These are phyloP conservation scores for Argyrosomus japonicus DNA, from an alignment of 2,113 vertebrate genomes.

Conservation along the genomic window DNA sequence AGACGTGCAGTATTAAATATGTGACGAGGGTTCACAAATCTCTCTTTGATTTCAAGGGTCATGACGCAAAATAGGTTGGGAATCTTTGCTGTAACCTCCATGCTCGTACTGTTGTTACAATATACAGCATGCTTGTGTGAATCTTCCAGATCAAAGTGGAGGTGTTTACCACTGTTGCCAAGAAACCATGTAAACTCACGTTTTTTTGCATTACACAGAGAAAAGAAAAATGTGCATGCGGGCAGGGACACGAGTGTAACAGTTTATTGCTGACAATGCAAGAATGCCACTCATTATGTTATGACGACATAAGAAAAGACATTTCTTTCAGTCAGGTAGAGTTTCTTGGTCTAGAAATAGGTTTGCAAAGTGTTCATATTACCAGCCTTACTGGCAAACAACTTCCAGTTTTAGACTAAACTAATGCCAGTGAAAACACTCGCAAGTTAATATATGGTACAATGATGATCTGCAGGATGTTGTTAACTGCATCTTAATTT, in stretches of 20 bases:
- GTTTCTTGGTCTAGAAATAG: not conserved
- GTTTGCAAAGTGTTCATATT: not conserved
- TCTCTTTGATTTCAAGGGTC: not conserved
- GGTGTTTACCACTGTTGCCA: not conserved
- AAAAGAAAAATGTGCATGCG: not conserved
- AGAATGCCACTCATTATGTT: not conserved
- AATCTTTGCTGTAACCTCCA: not conserved
- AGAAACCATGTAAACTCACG: slow-evolving; percentile 1
- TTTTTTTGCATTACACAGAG: slow-evolving; percentile 8
- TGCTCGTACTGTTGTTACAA: not conserved
- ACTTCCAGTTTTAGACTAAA: not conserved
- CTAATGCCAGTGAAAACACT: not conserved
- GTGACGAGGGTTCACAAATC: not conserved
- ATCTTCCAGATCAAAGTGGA: slow-evolving; percentile 3
- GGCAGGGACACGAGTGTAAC: not conserved
- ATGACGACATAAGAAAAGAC: not conserved
- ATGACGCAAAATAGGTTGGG: not conserved
- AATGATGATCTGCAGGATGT: not conserved
- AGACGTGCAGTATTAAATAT: not conserved
- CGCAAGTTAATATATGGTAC: too few relatives aligned
- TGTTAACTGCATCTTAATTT: not conserved
- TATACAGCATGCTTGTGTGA: not conserved
- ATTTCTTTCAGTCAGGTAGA: not conserved
- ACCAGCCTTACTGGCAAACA: not conserved
- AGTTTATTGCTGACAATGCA: not conserved